These are phyloP conservation scores for Odontomachus brunneus DNA, from an alignment of 1,140 invertebrate species.

Conservation along the genomic window DNA sequence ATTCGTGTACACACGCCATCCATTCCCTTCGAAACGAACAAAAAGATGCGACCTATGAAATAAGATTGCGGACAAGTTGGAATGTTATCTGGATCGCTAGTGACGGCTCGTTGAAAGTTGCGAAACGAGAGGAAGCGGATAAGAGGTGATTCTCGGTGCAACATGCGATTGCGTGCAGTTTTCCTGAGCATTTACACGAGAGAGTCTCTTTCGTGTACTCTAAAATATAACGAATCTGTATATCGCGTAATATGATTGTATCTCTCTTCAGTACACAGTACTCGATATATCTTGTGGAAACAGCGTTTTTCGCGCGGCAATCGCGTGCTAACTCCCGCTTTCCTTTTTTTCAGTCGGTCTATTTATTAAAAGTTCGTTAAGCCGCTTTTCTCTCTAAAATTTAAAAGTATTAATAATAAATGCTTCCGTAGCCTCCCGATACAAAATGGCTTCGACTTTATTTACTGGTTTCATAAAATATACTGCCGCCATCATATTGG, in stretches of 20 bases:
- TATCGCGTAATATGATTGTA: neutral
- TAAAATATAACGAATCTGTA: neutral
- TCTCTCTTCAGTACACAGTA: neutral
- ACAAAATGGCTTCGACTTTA: conserved; percentile 26
- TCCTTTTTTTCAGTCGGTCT: neutral
- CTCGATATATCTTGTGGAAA: neutral
- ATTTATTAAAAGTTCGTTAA: conserved; percentile 14
- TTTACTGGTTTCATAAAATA: conserved; percentile 45
- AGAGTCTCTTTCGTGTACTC: neutral
- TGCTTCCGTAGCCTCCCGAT: neutral
- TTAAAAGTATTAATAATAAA: conserved; percentile 30
- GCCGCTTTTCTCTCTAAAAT: conserved; percentile 5
- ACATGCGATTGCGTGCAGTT: no score
- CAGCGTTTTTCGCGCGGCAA: neutral
- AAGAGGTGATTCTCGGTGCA: no score
- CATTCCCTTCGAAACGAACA: no score
- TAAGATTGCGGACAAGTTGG: no score
- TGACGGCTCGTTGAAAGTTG: no score
- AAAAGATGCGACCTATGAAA: no score
- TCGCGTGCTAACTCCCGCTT: conserved; percentile 2
- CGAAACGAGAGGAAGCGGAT: no score
- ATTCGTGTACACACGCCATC: neutral
- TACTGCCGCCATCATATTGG: conserved; percentile 40
- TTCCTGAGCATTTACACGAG: no score
- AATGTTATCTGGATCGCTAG: no score